phyloP scores from a whole-genome alignment of 2,888 invertebrate species.

The Pollenia labialis region DNA sequence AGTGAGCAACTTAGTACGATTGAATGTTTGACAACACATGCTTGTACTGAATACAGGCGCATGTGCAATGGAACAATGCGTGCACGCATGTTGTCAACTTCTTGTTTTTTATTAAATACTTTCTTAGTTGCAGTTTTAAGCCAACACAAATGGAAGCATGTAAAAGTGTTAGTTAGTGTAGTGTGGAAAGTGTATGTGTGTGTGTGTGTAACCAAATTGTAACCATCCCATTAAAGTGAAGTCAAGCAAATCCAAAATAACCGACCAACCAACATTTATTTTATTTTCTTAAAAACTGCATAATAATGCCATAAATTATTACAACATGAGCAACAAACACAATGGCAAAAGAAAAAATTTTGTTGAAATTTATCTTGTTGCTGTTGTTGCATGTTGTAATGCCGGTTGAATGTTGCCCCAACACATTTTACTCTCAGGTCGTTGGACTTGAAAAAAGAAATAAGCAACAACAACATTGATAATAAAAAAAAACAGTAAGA shows the following conservation, averaged over 20 bases:
- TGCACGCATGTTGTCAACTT: conserved; percentile 67
- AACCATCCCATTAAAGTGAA: conserved; percentile 33
- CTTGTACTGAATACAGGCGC: not conserved
- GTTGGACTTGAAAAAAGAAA: conserved; percentile 59
- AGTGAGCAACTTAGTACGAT: conserved; percentile 28
- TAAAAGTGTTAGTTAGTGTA: not conserved
- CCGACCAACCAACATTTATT: conserved; percentile 30
- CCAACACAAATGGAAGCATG: conserved; percentile 1
- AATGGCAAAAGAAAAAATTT: conserved; percentile 49
- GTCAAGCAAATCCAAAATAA: conserved; percentile 1
- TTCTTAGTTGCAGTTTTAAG: not conserved
- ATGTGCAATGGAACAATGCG: conserved; percentile 55
- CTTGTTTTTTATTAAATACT: conserved; percentile 4
- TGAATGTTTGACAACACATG: conserved; percentile 26
- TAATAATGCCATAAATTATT: conserved; percentile 72
- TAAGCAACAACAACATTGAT: conserved; percentile 8
- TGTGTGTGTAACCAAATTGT: conserved; percentile 21
- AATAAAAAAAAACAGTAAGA: conserved; percentile 12
- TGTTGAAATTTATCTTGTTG: conserved; percentile 24
- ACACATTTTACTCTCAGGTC: conserved; percentile 44
- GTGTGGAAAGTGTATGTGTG: not conserved
- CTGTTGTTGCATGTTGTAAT: conserved; percentile 32
- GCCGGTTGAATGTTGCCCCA: conserved; percentile 54
- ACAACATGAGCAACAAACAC: conserved; percentile 56
- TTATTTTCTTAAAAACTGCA: conserved; percentile 66